phyloP scores from a whole-genome alignment of 1,140 invertebrate genomes.

The Platyscapa corneri region DNA sequence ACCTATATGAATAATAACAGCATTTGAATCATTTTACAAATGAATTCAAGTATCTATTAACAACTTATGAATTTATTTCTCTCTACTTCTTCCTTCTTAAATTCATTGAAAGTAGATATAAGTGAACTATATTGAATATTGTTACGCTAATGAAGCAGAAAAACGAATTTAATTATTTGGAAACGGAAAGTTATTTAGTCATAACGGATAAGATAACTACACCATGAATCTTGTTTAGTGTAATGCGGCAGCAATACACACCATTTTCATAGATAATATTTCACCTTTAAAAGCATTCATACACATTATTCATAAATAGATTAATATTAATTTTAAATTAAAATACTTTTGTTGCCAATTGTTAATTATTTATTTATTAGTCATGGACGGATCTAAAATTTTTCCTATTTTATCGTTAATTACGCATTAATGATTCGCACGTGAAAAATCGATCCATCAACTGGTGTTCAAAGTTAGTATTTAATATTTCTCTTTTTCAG shows the following conservation, averaged over 20 bases:
- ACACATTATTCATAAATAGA: not conserved
- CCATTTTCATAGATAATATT: constrained; percentile 6
- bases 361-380: constrained; percentile 8
- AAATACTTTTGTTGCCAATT: constrained; percentile 15
- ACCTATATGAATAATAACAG: not conserved
- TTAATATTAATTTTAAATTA: not conserved
- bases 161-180: constrained; percentile 8
- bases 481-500: constrained; percentile 34
- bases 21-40: constrained; percentile 16
- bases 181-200: not conserved
- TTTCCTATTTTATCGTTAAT: constrained; percentile 21
- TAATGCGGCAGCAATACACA: not conserved
- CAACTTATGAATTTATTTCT: not conserved
- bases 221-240: not conserved
- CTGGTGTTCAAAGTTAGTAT: constrained; percentile 26
- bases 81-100: not conserved
- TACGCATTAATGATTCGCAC: not conserved
- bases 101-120: not conserved
- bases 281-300: not conserved
- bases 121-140: not conserved
- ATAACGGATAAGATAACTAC: not conserved
- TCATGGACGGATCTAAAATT: constrained; percentile 41
- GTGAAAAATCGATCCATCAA: constrained; percentile 10
- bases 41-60: not conserved
- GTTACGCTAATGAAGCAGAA: not conserved